Evolutionary conservation across 2,888 invertebrate species (phyloP).

Genomic region (Rhorus exstirpatorius): DNA sequence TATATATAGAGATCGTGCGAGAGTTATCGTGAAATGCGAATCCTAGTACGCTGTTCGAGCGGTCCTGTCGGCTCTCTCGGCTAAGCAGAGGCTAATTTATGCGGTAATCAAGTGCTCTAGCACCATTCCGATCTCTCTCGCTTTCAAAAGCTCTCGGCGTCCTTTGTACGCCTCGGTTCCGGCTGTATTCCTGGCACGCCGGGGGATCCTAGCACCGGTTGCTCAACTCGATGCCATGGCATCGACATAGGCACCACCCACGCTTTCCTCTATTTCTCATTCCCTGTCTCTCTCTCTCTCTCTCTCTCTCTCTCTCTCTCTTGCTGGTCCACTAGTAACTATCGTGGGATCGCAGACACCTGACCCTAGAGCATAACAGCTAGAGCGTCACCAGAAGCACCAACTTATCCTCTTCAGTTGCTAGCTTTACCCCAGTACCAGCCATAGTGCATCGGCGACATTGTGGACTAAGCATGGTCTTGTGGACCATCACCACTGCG

Average conservation of each 20-base stretch:
- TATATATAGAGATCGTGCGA: slow-evolving; percentile 1
- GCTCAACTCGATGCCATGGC: slow-evolving; percentile 51
- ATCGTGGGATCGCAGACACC: slow-evolving; percentile 81
- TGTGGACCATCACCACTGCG: slow-evolving; percentile 25
- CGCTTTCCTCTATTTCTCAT: slow-evolving; percentile 23
- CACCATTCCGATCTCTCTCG: slow-evolving; percentile 68
- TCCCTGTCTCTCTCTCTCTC: slow-evolving; percentile 14
- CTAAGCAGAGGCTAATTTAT: slow-evolving; percentile 83
- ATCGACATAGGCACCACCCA: slow-evolving; percentile 55
- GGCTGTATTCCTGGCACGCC: slow-evolving; percentile 64
- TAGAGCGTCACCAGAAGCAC: slow-evolving; percentile 48
- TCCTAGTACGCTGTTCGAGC: slow-evolving; percentile 24
- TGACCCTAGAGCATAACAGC: slow-evolving; percentile 74
- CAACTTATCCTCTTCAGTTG: slow-evolving; percentile 26
- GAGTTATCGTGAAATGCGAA: slow-evolving; percentile 33
- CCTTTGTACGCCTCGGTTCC: slow-evolving; percentile 75
- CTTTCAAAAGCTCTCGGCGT: slow-evolving; percentile 61
- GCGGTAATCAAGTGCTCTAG: slow-evolving; percentile 80
- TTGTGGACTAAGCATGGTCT: slow-evolving; percentile 35
- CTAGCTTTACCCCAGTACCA: slow-evolving; percentile 45
- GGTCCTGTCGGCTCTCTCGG: slow-evolving; percentile 74
- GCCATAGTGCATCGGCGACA: slow-evolving; percentile 37
- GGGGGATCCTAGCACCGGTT: slow-evolving; percentile 55
- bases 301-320: slow-evolving; percentile 14
- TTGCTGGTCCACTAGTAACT: slow-evolving; percentile 71